A percentile compares a stretch with the other conserved stretches of the same genome.
These are phyloP conservation scores for Bothrops jararaca DNA, from an alignment of 2,113 vertebrate genomes.

Conservation along the genomic window DNA sequence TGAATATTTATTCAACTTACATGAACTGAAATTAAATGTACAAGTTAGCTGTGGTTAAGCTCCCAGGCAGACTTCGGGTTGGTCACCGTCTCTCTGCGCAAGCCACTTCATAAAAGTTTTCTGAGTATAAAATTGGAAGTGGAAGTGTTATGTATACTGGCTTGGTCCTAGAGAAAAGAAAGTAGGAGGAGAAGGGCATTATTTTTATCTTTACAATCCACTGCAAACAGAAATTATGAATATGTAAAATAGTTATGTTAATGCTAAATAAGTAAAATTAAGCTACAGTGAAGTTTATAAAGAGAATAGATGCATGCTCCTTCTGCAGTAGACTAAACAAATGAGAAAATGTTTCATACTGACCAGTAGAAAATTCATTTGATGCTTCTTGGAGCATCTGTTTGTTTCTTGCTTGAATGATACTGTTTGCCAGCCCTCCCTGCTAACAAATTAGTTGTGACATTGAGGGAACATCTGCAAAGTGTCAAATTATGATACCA, in stretches of 20 bases:
- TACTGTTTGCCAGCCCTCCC: background rate
- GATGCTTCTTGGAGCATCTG: slow-evolving; percentile 8
- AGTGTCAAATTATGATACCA: slow-evolving; percentile 25
- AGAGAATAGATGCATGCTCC: background rate
- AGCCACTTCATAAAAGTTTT: background rate
- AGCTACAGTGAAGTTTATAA: background rate
- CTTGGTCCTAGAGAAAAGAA: background rate
- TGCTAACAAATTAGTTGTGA: background rate
- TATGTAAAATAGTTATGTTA: background rate
- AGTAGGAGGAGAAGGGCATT: background rate
- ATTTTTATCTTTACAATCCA: background rate
- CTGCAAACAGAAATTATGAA: background rate
- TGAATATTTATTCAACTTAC: too few relatives aligned
- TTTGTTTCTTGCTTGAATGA: background rate
- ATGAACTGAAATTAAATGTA: too few relatives aligned
- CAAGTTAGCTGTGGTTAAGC: too few relatives aligned
- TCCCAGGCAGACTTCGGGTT: background rate
- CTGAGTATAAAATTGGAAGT: background rate
- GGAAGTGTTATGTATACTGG: background rate
- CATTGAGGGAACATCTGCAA: rapidly evolving
- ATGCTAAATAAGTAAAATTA: slow-evolving; percentile 2
- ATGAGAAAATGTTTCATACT: background rate
- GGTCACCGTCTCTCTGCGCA: background rate
- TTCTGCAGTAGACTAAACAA: background rate
- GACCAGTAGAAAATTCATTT: background rate